Base-by-base conservation (phyloP, 2,113 vertebrate genomes). In the Lophius piscatorius region DNA sequence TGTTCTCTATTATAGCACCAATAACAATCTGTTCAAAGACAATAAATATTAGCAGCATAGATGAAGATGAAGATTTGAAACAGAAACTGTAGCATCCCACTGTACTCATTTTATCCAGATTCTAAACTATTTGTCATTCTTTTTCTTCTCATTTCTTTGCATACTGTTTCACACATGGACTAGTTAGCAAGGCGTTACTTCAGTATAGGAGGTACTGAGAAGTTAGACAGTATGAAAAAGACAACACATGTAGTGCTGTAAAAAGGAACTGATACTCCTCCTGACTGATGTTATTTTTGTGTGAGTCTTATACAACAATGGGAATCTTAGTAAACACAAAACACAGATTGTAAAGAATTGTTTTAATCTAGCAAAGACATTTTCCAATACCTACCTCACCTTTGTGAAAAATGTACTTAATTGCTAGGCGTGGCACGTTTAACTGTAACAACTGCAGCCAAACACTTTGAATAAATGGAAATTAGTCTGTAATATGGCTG, bases 1-100 rank as follows among this genome's bases (percentile, higher is more conserved):
- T 98, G 94, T 98, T 97, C 77, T 97, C 94, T 77, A 99, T 98
- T 68, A 99, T 94, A 3, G 98, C 97, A 57, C 98, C 98, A 0
- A 99, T 99, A 75, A 98, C 92, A 83, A 99, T 99, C 98, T 99
- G 90, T 82, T 81, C 39, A 78, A 73, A 64, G 66, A 87, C 59
- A 78, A 81, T 76, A 51, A 33, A 74, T 69, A 82, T 88, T 87
- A 87, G 81, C 69, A 78, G 63, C 67, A 56, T 73, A 82, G 68
- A 75, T 54, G 73, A 54, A 50, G 75, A 60, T 45, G 68, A 71
- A 35, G 56, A 47, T 55, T 74, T 29, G 48, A 70, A 54, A 50
- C 9, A 58, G 39, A 44, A 62, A 46, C 26, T 8, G 59, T 34
- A 22, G 18, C 68, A 64, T 38, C 14, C 47, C 21, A 66, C 26